Evolutionary conservation across 2,797 vertebrate species (phyloP), one percentile per base, ranked within the genome.

Genomic region (Agapornis canus): DNA sequence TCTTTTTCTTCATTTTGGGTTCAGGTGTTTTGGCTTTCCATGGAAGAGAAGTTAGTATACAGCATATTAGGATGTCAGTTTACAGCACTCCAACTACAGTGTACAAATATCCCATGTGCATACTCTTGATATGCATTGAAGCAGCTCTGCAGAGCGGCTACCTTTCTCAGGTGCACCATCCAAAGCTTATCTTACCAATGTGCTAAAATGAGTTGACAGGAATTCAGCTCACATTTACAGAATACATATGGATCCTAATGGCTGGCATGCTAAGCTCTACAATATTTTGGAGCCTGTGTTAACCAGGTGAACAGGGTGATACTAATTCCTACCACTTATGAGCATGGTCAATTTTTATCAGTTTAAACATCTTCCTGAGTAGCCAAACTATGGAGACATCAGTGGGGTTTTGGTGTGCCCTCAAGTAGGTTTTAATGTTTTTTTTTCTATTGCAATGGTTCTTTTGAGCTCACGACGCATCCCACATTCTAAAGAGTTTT

Each of bases 111-210:
- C 83, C 70, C 77, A 65, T 1, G 47, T 29, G 61, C 63, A 64
- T 22, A 37, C 26, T 77, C 47, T 52, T 0, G 0, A 39, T 35
- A 13, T 0, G 1, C 40, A 89, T 60, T 71, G 49, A 47, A 73
- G 45, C 75, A 42, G 4, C 21, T 39, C 56, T 43, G 68, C n/a
- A 32, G 35, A 4, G 7, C 4, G 4, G 1, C 61, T 75, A 65
- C 72, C 52, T 45, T 85, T 61, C 37, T 6, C 0, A 13, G 31
- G 23, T 39, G 70, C 84, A 70, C 59, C 75, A 60, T 1, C 2
- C 37, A 94, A 71, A 52, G 40, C 35, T 69, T 68, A 72, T 65
- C 48, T 76, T 75, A 13, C 9, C 0, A 0, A 0, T 0, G 0
- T 48, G 51, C 43, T 84, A 29, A 84, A 94, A 79, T 19, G 23